Evolutionary conservation across 2,888 invertebrate genomes (phyloP), one percentile per base, ranked within the genome.

Genomic region (Microplitis deprimator): DNA sequence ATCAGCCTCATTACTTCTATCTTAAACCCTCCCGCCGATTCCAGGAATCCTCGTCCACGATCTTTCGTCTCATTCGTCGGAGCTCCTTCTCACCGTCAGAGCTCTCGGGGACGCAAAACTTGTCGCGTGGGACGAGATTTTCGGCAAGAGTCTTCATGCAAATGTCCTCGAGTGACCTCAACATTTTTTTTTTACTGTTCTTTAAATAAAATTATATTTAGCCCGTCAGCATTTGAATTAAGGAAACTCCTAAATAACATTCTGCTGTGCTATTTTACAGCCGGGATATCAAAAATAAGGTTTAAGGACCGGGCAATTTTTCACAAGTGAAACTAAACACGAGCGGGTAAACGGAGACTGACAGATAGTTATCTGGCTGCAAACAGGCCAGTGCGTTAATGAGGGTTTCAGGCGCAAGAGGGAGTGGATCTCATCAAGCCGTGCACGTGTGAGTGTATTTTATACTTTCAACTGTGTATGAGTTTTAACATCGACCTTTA

Each of bases 1-100:
- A 87, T 87, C 87, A 87, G 85, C 87, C 87, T 88, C 88, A 85
- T 88, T 88, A 87, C 88, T 88, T 87, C 84, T 86, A 87, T 88
- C 88, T 87, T 85, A 79, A 73, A 75, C 76, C 69, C 75, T 41
- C 71, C 77, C 76, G 70, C 72, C 77, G 86, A 85, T 88, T 87
- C 87, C 87, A 85, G 82, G 87, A 88, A 88, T 85, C 80, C 80
- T 82, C 80, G 80, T 82, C 82, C 82, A 84, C 85, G 87, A 88
- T 86, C 87, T 88, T 87, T 88, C 85, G 81, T 83, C 83, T 40
- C 65, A 17, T 74, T 62, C 60, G 8, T 60, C 40, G 62, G 7
- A 72, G 17, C 16, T 8, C 61, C 59, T n/a, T 13, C 38, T 77
- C 75, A 74, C 81, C 81, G 82, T 81, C 68, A 75, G 10, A 7